Conservation (phyloP, 1,140 invertebrate genomes). For the Apis laboriosa region DNA sequence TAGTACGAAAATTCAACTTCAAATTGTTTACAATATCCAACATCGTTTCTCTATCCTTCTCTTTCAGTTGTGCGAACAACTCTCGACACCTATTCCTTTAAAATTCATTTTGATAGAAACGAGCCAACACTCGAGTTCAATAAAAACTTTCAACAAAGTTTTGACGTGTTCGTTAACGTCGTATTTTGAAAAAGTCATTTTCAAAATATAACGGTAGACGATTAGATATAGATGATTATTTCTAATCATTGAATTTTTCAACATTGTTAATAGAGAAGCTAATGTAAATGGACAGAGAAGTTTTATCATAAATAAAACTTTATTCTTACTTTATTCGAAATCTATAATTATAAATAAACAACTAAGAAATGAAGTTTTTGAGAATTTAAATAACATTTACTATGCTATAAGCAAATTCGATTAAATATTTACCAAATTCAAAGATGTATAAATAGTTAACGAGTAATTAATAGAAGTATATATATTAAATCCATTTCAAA, state of each 20-base stretch:
- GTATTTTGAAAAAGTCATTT: no score
- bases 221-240: no score
- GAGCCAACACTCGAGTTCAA: neutral
- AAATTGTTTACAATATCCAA: conserved; percentile 3
- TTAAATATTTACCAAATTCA: conserved; percentile 28
- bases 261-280: neutral
- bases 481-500: no score
- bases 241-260: no score
- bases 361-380: neutral
- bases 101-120: neutral
- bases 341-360: conserved; percentile 26
- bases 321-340: neutral
- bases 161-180: no score
- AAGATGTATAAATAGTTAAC: neutral
- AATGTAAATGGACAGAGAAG: neutral
- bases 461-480: neutral
- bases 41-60: no score
- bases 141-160: neutral
- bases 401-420: conserved; percentile 4
- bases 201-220: no score
- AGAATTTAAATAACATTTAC: neutral
- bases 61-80: neutral
- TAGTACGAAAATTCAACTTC: conserved; percentile 4
- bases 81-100: neutral
- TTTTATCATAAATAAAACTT: no score